Conservation (phyloP, 2,797 vertebrate species). For the Fratercula arctica region DNA sequence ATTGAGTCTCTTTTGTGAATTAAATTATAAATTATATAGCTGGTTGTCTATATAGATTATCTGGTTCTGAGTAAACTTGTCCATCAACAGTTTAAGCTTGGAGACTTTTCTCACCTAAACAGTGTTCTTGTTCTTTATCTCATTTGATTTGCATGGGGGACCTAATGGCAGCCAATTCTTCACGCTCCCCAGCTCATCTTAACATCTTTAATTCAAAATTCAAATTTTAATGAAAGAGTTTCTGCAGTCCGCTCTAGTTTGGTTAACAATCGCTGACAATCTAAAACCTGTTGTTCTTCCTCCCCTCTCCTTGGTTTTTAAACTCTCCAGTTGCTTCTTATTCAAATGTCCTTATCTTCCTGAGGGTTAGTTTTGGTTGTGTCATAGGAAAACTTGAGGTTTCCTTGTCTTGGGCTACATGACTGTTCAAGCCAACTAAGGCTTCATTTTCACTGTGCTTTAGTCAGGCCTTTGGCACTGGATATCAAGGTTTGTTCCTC, state of each 20-base stretch:
- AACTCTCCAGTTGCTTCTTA: neutral
- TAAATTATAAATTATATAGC: neutral
- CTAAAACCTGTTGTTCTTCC: neutral
- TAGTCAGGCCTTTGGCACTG: neutral
- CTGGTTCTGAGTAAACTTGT: neutral
- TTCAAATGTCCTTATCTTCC: neutral
- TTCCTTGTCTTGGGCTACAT: neutral
- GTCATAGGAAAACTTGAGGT: neutral
- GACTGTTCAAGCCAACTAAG: neutral
- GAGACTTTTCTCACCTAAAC: neutral
- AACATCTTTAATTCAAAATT: neutral
- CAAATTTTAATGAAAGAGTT: neutral
- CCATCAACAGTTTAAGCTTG: neutral
- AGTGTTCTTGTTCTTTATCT: neutral
- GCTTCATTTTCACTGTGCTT: neutral
- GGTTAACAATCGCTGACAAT: neutral
- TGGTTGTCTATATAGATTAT: neutral
- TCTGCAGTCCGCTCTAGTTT: neutral
- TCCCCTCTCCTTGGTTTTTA: neutral
- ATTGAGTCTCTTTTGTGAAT: neutral
- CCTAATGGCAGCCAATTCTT: neutral
- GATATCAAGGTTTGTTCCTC: neutral
- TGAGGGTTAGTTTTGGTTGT: neutral
- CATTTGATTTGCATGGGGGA: neutral
- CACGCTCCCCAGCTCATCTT: neutral